A percentile compares a stretch with the other conserved stretches of the same genome.
These are phyloP conservation scores for Drosophila auraria DNA, from an alignment of 1,140 invertebrate species.

Conservation along the genomic window DNA sequence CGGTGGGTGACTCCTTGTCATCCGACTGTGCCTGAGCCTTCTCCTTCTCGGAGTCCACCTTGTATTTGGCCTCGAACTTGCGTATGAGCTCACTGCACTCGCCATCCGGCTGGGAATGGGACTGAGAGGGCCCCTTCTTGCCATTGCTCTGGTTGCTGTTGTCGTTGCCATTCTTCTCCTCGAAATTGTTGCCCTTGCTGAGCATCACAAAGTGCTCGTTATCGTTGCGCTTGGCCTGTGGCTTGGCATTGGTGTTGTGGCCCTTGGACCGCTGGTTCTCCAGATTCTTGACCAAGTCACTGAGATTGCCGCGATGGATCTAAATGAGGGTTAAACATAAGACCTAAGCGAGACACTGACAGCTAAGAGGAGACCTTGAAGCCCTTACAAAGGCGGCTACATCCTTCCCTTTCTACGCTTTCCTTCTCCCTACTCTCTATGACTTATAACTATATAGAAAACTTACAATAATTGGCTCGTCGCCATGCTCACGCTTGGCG, in stretches of 20 bases:
- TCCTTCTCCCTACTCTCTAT: neutral
- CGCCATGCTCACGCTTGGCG: constrained; percentile 87
- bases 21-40: constrained; percentile 31
- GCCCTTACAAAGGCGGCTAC: too few species aligned
- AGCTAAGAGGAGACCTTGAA: neutral
- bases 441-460: neutral
- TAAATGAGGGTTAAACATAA: constrained; percentile 33
- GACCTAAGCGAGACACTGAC: neutral
- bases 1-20: constrained; percentile 77
- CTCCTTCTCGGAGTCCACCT: constrained; percentile 82
- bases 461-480: constrained; percentile 88
- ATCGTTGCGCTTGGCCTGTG: constrained; percentile 58
- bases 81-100: constrained; percentile 72
- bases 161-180: constrained; percentile 73
- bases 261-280: constrained; percentile 81
- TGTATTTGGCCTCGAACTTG: constrained; percentile 83
- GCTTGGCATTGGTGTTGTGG: constrained; percentile 12
- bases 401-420: too few species aligned
- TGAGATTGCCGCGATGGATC: constrained; percentile 84
- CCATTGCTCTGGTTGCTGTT: constrained; percentile 52
- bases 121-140: constrained; percentile 25
- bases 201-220: constrained; percentile 70
- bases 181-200: constrained; percentile 68
- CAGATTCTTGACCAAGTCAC: constrained; percentile 84
- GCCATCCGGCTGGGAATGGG: constrained; percentile 28